Percentiles rank a stretch among this genome's conserved stretches.
Conservation (phyloP, 2,888 invertebrate species). For the Heteropelma amictum region DNA sequence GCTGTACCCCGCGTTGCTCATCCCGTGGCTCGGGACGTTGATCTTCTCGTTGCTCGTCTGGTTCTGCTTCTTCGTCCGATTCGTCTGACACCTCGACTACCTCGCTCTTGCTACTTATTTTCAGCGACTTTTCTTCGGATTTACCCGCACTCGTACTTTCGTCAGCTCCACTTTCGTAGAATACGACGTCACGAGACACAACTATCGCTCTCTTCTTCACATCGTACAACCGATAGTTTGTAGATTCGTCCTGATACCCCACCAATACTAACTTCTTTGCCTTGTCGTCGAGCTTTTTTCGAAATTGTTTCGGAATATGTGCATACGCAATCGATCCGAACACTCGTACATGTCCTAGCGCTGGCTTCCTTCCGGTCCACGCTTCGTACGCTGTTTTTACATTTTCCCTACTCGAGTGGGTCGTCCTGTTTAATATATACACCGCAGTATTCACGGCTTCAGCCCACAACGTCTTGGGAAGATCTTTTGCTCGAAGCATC, state of each 20-base stretch:
- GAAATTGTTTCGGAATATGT: constrained; percentile 53
- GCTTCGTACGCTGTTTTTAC: constrained; percentile 56
- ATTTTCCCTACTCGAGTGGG: not conserved
- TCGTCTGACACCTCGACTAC: not conserved
- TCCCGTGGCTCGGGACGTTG: not conserved
- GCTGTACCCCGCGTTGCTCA: not conserved
- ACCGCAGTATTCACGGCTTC: constrained; percentile 61
- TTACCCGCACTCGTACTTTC: not conserved
- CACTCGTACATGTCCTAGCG: constrained; percentile 47
- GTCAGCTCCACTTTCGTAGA: not conserved
- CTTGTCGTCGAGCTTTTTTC: constrained; percentile 57
- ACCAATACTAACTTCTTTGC: constrained; percentile 56
- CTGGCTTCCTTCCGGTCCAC: constrained; percentile 57
- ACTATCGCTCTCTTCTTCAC: not conserved
- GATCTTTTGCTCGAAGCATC: constrained; percentile 57
- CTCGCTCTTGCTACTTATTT: not conserved
- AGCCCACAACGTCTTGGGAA: constrained; percentile 57
- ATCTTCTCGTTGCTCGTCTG: not conserved
- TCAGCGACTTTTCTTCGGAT: not conserved
- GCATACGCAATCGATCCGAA: constrained; percentile 57
- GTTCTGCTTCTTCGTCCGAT: not conserved
- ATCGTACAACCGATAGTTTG: constrained; percentile 48
- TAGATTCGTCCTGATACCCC: constrained; percentile 38
- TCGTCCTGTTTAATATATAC: constrained; percentile 46
- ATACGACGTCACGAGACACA: constrained; percentile 40